These are phyloP conservation scores for Drosophila subsilvestris DNA, from an alignment of 2,888 invertebrate species.

Conservation along the genomic window DNA sequence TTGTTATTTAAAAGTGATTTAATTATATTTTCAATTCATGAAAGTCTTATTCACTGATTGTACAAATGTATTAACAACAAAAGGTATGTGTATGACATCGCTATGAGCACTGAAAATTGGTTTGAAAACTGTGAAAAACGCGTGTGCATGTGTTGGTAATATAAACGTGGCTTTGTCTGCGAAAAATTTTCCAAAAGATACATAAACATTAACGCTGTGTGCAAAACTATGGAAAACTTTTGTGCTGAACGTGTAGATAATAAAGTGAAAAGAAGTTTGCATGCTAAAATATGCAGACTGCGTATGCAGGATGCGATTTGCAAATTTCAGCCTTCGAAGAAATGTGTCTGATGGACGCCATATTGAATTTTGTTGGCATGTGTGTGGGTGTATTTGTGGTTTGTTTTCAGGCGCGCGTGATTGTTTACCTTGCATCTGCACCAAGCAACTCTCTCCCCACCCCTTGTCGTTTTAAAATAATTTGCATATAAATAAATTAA, in stretches of 20 bases:
- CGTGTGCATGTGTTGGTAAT: slow-evolving; percentile 35
- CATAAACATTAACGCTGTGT: slow-evolving; percentile 7
- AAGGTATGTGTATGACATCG: slow-evolving; percentile 60
- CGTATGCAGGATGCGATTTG: background rate
- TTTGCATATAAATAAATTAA: slow-evolving; percentile 4
- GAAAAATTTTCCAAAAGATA: background rate
- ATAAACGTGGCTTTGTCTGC: slow-evolving; percentile 65
- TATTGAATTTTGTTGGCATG: slow-evolving; percentile 62
- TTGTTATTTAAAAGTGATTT: slow-evolving; percentile 62
- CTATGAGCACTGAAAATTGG: background rate
- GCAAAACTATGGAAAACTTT: background rate
- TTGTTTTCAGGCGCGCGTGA: slow-evolving; percentile 38
- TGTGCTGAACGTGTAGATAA: background rate
- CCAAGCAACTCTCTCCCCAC: background rate
- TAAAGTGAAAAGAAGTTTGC: background rate
- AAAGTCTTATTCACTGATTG: slow-evolving; percentile 57
- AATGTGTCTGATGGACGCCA: slow-evolving; percentile 61
- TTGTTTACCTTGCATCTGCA: slow-evolving; percentile 22
- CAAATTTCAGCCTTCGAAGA: slow-evolving; percentile 33
- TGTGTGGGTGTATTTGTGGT: slow-evolving; percentile 17
- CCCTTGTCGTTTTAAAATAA: background rate
- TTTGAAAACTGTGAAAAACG: slow-evolving; percentile 14
- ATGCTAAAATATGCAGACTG: background rate
- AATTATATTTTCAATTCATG: slow-evolving; percentile 41
- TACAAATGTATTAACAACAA: slow-evolving; percentile 68